Conservation (phyloP, 2,797 vertebrate species). For the Pangasius djambal region DNA sequence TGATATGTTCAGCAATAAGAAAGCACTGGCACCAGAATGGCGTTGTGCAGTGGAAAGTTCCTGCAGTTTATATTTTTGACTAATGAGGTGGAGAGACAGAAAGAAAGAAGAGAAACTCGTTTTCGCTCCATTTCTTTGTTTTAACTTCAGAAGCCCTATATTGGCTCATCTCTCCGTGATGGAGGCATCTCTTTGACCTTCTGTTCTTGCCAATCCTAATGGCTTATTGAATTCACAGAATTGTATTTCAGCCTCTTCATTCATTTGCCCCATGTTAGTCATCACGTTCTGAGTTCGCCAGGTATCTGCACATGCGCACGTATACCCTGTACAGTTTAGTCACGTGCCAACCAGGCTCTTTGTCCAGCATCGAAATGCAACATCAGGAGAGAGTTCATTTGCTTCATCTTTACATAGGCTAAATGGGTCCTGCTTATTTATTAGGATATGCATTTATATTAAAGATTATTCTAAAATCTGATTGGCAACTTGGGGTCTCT, state of each 20-base stretch:
- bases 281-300: slow-evolving; percentile 63
- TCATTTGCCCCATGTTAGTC: slow-evolving; percentile 57
- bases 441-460: not conserved
- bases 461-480: not conserved
- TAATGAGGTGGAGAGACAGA: slow-evolving; percentile 56
- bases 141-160: slow-evolving; percentile 48
- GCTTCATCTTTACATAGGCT: slow-evolving; percentile 6
- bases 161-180: slow-evolving; percentile 24
- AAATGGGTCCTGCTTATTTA: not conserved
- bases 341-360: slow-evolving; percentile 23
- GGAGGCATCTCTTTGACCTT: slow-evolving; percentile 17
- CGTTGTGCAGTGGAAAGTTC: slow-evolving; percentile 50
- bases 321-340: slow-evolving; percentile 24
- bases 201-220: slow-evolving; percentile 54
- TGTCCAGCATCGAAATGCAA: slow-evolving; percentile 5
- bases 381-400: slow-evolving; percentile 30
- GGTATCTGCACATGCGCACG: slow-evolving; percentile 56
- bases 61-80: slow-evolving; percentile 55
- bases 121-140: slow-evolving; percentile 59
- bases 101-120: slow-evolving; percentile 37
- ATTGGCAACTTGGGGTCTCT: not conserved
- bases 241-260: slow-evolving; percentile 18
- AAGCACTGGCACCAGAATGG: slow-evolving; percentile 39
- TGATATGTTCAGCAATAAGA: slow-evolving; percentile 40
- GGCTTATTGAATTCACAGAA: not conserved